phyloP scores from a whole-genome alignment of 2,888 invertebrate species.

The Calameuta filiformis region DNA sequence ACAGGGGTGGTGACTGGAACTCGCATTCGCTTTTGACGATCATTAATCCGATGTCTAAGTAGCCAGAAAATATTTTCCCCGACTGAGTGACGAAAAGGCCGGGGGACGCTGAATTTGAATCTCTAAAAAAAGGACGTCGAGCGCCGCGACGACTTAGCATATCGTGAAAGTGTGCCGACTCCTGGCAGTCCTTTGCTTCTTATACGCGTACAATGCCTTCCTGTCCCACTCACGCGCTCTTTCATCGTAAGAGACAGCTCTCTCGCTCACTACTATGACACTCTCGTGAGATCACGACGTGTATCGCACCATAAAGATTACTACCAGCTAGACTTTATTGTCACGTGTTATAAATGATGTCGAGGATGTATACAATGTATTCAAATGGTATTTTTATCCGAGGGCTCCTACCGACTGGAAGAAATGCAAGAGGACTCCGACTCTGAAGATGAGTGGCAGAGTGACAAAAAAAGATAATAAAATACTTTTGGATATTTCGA shows the following conservation, averaged over 20 bases:
- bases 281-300: slow-evolving; percentile 28
- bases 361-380: slow-evolving; percentile 47
- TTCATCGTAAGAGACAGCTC: not conserved
- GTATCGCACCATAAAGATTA: slow-evolving; percentile 62
- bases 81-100: slow-evolving; percentile 22
- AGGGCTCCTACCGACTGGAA: slow-evolving; percentile 55
- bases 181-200: not conserved
- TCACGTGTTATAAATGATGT: slow-evolving; percentile 64
- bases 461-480: slow-evolving; percentile 23
- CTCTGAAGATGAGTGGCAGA: slow-evolving; percentile 19
- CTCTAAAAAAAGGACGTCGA: slow-evolving; percentile 11
- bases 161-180: slow-evolving; percentile 48
- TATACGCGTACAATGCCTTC: not conserved
- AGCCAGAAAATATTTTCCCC: slow-evolving; percentile 42
- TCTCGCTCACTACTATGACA: not conserved
- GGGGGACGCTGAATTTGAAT: slow-evolving; percentile 15
- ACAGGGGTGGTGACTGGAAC: not conserved
- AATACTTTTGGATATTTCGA: not conserved
- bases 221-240: not conserved
- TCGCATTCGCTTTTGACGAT: slow-evolving; percentile 21
- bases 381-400: slow-evolving; percentile 65
- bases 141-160: slow-evolving; percentile 43
- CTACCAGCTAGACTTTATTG: slow-evolving; percentile 61
- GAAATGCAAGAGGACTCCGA: slow-evolving; percentile 31
- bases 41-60: slow-evolving; percentile 46